phyloP scores from a whole-genome alignment of 1,140 invertebrate genomes.

The Matsumurasca onukii region DNA sequence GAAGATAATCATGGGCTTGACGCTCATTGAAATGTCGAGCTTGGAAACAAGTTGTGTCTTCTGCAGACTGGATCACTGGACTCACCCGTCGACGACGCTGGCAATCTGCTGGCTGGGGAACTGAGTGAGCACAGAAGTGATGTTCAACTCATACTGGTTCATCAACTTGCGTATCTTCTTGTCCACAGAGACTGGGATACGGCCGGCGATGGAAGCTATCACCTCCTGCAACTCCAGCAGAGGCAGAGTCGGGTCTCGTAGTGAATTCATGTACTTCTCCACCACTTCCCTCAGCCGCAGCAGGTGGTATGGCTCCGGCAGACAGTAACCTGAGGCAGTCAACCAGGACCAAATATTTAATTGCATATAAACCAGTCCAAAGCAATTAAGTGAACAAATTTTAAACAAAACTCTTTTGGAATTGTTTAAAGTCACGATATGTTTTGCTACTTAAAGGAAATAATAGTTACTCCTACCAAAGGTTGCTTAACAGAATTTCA shows the following conservation, averaged over 20 bases:
- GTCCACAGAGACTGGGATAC: constrained; percentile 90
- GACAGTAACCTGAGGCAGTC: constrained; percentile 70
- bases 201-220: constrained; percentile 91
- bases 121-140: constrained; percentile 96
- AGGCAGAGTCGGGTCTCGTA: constrained; percentile 91
- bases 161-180: constrained; percentile 94
- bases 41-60: no score
- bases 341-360: background rate
- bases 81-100: constrained; percentile 81
- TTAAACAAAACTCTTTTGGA: no score
- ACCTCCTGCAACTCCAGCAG: constrained; percentile 94
- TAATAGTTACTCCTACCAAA: no score
- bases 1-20: no score
- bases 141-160: constrained; percentile 93
- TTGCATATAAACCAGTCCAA: no score
- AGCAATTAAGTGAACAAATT: no score
- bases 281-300: constrained; percentile 80
- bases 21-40: no score
- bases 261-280: constrained; percentile 90
- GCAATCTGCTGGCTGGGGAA: constrained; percentile 98
- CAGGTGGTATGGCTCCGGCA: constrained; percentile 92
- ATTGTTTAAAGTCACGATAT: no score
- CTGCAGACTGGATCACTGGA: no score
- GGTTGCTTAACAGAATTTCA: background rate
- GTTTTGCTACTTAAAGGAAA: no score